Evolutionary conservation across 2,888 invertebrate genomes (phyloP).

Genomic region (Copidosoma aretas): DNA sequence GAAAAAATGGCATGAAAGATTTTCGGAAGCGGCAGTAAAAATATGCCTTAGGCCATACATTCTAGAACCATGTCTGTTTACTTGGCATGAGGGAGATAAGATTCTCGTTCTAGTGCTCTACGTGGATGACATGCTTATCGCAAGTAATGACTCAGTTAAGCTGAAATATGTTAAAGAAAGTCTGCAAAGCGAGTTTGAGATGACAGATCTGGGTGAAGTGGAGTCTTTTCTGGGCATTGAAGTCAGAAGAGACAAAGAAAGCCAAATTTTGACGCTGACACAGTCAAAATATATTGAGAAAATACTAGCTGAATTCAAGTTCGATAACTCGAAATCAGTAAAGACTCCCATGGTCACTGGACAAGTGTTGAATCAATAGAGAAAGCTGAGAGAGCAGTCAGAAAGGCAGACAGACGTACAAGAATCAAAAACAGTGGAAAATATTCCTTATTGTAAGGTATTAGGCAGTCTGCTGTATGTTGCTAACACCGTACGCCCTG

Average conservation of each 20-base stretch:
- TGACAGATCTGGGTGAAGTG: conserved; percentile 15
- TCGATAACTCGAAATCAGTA: not conserved
- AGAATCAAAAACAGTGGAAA: not conserved
- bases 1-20: no score
- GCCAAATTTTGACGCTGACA: no score
- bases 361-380: not conserved
- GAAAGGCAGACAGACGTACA: not conserved
- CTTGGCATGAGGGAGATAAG: not conserved
- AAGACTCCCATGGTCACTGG: conserved; percentile 14
- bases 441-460: conserved; percentile 38
- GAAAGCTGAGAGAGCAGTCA: not conserved
- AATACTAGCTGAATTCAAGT: not conserved
- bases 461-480: conserved; percentile 44
- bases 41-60: not conserved
- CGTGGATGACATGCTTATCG: conserved; percentile 34
- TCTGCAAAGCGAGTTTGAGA: not conserved
- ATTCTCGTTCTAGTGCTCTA: conserved; percentile 12
- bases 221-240: conserved; percentile 16
- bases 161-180: conserved; percentile 22
- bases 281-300: no score
- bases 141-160: conserved; percentile 29
- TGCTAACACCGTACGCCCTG: conserved; percentile 34
- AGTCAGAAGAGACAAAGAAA: not conserved
- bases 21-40: not conserved
- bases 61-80: conserved; percentile 5